Conservation (phyloP, 2,888 invertebrate genomes). For the Tupiocoris notatus region DNA sequence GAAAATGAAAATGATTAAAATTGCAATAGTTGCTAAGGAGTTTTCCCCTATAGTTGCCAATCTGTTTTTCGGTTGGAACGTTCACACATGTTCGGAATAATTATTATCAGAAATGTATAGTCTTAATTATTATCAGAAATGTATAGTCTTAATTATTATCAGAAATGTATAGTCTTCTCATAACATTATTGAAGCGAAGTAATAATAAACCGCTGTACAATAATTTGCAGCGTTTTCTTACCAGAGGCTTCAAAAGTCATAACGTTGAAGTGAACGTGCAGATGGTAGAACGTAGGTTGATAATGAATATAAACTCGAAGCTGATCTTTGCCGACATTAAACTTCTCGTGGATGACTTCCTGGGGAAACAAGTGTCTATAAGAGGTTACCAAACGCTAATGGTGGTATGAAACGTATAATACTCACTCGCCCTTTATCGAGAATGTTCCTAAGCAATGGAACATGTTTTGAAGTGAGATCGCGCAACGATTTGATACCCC, state of each 20-base stretch:
- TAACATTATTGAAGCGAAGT: too few species aligned
- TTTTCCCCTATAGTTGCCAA: too few species aligned
- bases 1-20: too few species aligned
- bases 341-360: slow-evolving; percentile 75
- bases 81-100: too few species aligned
- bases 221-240: too few species aligned
- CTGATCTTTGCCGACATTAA: slow-evolving; percentile 67
- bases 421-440: slow-evolving; percentile 67
- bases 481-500: slow-evolving; percentile 76
- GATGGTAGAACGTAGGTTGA: slow-evolving; percentile 94
- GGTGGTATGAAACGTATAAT: background rate
- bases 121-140: too few species aligned
- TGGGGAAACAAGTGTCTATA: slow-evolving; percentile 53
- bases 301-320: slow-evolving; percentile 88
- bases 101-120: too few species aligned
- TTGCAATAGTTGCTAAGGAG: too few species aligned
- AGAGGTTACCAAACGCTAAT: slow-evolving; percentile 21
- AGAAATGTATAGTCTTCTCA: too few species aligned
- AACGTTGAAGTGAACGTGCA: slow-evolving; percentile 90
- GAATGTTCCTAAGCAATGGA: slow-evolving; percentile 77
- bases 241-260: slow-evolving; percentile 72
- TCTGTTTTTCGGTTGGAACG: too few species aligned
- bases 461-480: slow-evolving; percentile 78
- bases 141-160: too few species aligned
- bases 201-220: too few species aligned